These are phyloP conservation scores for Paramormyrops hopkinsi DNA, from an alignment of 2,797 vertebrate species.

Conservation along the genomic window DNA sequence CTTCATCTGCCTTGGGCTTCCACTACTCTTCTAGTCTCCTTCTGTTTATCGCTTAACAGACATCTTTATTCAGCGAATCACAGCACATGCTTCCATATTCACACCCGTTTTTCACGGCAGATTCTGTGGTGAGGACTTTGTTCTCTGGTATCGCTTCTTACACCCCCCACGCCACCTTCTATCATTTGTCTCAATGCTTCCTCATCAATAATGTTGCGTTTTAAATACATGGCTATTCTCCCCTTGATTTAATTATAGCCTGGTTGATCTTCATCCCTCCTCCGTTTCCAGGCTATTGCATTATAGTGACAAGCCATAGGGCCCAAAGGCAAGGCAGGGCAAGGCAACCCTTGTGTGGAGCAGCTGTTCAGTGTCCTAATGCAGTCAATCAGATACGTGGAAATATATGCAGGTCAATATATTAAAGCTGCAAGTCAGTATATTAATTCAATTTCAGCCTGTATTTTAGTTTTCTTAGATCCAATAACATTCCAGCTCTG, in stretches of 20 bases:
- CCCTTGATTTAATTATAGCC: background rate
- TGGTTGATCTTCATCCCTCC: background rate
- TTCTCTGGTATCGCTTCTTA: background rate
- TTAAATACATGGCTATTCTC: background rate
- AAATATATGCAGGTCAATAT: background rate
- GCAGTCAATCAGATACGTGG: background rate
- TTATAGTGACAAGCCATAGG: background rate
- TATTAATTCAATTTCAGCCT: background rate
- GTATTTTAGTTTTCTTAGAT: background rate
- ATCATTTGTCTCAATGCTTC: background rate
- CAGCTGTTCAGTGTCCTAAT: background rate
- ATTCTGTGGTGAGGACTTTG: background rate
- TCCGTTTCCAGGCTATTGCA: background rate
- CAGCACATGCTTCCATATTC: background rate
- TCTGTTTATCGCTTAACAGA: background rate
- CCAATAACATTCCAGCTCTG: background rate
- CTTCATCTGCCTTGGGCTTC: background rate
- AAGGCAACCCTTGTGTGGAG: background rate
- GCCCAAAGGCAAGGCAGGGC: no score
- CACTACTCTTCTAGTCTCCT: background rate
- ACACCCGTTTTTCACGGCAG: background rate
- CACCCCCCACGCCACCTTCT: background rate
- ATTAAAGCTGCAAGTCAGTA: background rate
- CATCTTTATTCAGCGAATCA: background rate
- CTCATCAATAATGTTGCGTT: background rate